These are phyloP conservation scores for Glaucidium brasilianum DNA, from an alignment of 2,113 vertebrate species.

Conservation along the genomic window DNA sequence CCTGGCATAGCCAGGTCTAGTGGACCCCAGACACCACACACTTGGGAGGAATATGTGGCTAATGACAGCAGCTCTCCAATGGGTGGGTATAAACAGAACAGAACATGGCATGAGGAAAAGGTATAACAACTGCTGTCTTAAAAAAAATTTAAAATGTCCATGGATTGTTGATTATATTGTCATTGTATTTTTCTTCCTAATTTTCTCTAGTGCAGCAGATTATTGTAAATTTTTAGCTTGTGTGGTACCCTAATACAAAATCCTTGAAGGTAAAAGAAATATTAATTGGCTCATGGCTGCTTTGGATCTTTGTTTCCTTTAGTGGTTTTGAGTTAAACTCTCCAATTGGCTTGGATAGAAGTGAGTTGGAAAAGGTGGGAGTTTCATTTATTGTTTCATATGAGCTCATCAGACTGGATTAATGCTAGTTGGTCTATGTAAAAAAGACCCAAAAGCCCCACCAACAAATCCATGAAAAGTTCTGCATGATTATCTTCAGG, in stretches of 20 bases:
- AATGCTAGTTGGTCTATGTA: background rate
- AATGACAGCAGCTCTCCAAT: background rate
- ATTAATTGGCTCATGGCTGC: background rate
- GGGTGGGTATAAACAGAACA: background rate
- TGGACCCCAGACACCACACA: background rate
- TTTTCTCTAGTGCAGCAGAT: background rate
- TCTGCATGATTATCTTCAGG: background rate
- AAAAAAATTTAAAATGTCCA: background rate
- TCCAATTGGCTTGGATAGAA: background rate
- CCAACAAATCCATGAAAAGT: background rate
- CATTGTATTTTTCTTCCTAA: background rate
- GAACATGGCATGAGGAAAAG: background rate
- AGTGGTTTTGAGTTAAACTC: background rate
- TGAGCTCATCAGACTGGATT: background rate
- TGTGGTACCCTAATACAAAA: background rate
- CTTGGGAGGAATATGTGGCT: background rate
- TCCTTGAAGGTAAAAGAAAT: background rate
- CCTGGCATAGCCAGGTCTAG: background rate
- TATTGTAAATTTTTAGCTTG: background rate
- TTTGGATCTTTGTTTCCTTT: background rate
- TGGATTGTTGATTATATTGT: background rate
- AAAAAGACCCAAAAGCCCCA: background rate
- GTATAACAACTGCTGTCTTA: background rate
- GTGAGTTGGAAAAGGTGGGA: background rate
- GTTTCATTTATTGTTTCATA: background rate